These are phyloP conservation scores for Cinclus mexicanus DNA, from an alignment of 2,113 vertebrate genomes.

Conservation along the genomic window DNA sequence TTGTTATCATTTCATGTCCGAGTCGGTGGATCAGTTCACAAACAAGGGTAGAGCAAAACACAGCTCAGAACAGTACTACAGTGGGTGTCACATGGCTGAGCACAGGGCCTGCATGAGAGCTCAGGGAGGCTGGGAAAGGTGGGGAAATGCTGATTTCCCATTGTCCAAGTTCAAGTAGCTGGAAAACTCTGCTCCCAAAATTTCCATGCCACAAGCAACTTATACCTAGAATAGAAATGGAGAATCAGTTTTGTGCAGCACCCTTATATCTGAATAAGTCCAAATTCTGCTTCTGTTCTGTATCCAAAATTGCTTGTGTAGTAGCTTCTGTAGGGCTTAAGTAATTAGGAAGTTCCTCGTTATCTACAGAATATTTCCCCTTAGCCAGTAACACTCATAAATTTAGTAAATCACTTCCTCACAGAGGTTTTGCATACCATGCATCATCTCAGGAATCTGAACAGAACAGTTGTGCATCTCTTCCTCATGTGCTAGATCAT, in stretches of 20 bases:
- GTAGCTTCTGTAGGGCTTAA: neutral
- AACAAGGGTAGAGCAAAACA: neutral
- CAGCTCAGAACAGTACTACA: neutral
- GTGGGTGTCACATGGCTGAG: neutral
- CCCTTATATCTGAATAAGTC: neutral
- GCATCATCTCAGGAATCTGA: neutral
- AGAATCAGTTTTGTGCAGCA: neutral
- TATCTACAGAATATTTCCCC: neutral
- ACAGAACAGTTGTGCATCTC: neutral
- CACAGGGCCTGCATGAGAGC: neutral
- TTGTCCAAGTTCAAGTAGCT: neutral
- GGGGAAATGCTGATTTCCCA: neutral
- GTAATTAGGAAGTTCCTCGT: neutral
- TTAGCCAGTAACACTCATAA: neutral
- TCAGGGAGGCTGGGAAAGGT: neutral
- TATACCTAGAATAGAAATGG: constrained; percentile 55
- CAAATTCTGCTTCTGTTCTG: neutral
- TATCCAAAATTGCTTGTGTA: neutral
- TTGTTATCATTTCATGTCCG: neutral
- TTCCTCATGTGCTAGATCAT: neutral
- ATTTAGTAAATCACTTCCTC: neutral
- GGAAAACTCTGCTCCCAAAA: neutral
- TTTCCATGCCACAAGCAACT: neutral
- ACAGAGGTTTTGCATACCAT: neutral
- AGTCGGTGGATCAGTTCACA: neutral